Evolutionary conservation across 2,113 vertebrate genomes (phyloP).

Genomic region (Pogona vitticeps): DNA sequence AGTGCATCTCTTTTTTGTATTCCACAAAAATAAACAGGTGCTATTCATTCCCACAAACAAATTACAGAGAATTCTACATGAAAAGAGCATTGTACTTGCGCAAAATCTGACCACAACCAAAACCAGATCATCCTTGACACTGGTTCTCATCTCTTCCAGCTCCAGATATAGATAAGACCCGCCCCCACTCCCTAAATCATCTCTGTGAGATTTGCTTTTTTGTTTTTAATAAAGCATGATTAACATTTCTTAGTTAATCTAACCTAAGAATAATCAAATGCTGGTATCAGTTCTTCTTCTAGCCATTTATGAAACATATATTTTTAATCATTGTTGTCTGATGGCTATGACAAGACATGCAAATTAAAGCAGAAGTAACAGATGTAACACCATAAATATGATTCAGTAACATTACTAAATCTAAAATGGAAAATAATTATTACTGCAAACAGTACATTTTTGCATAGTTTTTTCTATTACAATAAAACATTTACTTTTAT

Average conservation of each 20-base stretch:
- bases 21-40: neutral
- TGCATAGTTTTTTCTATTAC: neutral
- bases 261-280: neutral
- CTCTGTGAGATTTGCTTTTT: no score
- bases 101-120: neutral
- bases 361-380: neutral
- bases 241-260: neutral
- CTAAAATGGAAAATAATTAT: neutral
- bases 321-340: neutral
- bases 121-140: neutral
- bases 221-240: no score
- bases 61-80: neutral
- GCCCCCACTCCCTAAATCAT: neutral
- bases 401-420: neutral
- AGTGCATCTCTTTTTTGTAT: neutral
- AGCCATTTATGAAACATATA: neutral
- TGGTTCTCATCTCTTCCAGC: neutral
- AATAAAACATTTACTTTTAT: neutral
- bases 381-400: neutral
- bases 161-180: neutral
- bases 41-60: neutral
- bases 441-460: neutral
- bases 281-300: neutral
- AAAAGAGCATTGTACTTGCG: neutral
- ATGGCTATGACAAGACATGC: neutral